Conservation (phyloP, 2,113 vertebrate species). For the Cathartes aura region DNA sequence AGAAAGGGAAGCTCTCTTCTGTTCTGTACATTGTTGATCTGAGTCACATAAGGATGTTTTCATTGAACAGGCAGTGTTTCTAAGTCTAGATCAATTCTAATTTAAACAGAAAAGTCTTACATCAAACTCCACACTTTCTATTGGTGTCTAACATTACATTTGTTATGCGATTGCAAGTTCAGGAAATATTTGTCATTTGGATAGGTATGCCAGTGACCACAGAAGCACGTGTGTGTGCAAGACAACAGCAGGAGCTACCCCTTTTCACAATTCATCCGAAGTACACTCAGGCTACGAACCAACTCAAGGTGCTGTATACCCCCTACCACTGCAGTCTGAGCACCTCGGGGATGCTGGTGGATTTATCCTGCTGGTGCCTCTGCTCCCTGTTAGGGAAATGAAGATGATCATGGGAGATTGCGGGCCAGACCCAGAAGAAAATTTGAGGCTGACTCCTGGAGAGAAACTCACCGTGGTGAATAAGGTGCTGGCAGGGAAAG, state of each 20-base stretch:
- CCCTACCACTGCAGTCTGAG: accelerated
- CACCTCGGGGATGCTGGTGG: not conserved
- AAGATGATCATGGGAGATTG: not conserved
- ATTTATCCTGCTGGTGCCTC: not conserved
- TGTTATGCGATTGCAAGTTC: not conserved
- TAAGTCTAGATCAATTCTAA: not conserved
- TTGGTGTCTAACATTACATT: too few species aligned
- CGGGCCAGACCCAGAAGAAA: not conserved
- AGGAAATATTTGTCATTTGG: not conserved
- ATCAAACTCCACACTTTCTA: not conserved
- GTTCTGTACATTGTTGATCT: not conserved
- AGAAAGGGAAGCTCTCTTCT: not conserved
- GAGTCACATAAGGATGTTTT: not conserved
- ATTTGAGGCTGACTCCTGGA: not conserved
- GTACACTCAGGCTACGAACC: not conserved
- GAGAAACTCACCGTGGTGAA: not conserved
- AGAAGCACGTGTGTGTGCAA: not conserved
- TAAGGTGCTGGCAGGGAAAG: not conserved
- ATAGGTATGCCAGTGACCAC: not conserved
- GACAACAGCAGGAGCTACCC: not conserved
- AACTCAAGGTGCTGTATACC: not conserved
- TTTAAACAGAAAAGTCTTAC: not conserved
- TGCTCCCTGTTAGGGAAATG: not conserved
- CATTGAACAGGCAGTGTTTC: not conserved
- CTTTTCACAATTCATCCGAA: not conserved